Evolutionary conservation across 92 coral and sea anemone species (phyloP), one percentile per base, ranked within the genome.

Genomic region (Parazoanthus swiftii): DNA sequence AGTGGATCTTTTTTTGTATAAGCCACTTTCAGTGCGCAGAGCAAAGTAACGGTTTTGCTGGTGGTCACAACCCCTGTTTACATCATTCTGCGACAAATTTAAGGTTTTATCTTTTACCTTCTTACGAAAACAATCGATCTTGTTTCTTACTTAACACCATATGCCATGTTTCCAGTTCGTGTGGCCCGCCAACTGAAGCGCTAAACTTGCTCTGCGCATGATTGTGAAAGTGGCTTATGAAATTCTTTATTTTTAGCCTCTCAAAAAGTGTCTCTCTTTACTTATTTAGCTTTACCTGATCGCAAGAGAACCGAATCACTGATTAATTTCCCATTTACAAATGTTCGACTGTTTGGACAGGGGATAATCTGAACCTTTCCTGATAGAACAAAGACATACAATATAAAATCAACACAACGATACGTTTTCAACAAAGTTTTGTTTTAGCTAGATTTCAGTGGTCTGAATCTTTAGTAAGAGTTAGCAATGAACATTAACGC

Each of bases 321-420:
- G 86, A 97, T 90, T 74, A 90, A 93, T 86, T 92, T 95, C 26
- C 99, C 99, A 77, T 97, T 97, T 58, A 97, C 99, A 86, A 92
- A 97, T 35, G 99, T 95, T 54, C 93, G 96, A 59, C 97, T 96
- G 83, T 90, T 88, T 85, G 90, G 93, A 77, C 95, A 95, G 0
- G 99, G 99, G 46, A 91, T 82, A 35, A 97, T 93, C 82, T 90
- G 85, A 11, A 95, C 99, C 43, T 89, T 86, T 65, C 98, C 99
- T 97, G 56, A 18, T 65, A 25, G 77, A 26, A 77, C 33, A 85
- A 68, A 76, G 44, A 46, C 54, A 72, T 59, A 0, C 11, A 23
- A 58, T 77, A 14, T 46, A 26, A 6, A 26, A 33, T 50, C 46
- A 29, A n/a, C 16, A n/a, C 2, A 33, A 37, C 46, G 18, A n/a